phyloP scores from a whole-genome alignment of 2,888 invertebrate species.

The Xanthostigma xanthostigma region DNA sequence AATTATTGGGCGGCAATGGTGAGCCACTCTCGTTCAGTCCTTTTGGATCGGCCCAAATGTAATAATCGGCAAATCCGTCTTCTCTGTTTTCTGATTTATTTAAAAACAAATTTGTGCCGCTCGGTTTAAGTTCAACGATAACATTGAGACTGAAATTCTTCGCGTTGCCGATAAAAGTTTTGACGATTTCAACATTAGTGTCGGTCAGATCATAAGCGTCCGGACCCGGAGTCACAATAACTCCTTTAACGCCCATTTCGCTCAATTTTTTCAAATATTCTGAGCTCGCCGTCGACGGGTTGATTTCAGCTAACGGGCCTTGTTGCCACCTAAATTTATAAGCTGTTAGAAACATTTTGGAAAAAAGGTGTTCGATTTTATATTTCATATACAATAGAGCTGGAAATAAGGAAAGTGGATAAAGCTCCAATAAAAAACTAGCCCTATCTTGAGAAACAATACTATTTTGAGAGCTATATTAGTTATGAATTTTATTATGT shows the following conservation, averaged over 20 bases:
- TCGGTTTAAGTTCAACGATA: conserved; percentile 61
- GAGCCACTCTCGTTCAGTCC: conserved; percentile 22
- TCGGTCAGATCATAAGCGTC: conserved; percentile 47
- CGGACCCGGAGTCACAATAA: conserved; percentile 48
- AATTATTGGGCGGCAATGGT: conserved; percentile 48
- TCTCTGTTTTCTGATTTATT: conserved; percentile 40
- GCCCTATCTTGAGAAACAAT: too few species aligned
- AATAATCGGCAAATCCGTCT: conserved; percentile 52
- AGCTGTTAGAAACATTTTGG: background rate
- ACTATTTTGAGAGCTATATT: background rate
- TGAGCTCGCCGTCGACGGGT: conserved; percentile 24
- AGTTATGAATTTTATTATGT: too few species aligned
- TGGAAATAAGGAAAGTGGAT: too few species aligned
- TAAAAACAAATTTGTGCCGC: conserved; percentile 63
- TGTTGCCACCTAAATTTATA: conserved; percentile 47
- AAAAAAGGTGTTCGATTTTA: too few species aligned
- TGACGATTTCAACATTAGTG: conserved; percentile 29
- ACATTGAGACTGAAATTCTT: conserved; percentile 40
- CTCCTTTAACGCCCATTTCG: conserved; percentile 38
- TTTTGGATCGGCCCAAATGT: conserved; percentile 52
- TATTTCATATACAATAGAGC: too few species aligned
- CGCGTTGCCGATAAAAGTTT: conserved; percentile 29
- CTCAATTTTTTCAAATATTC: conserved; percentile 23
- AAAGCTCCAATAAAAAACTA: too few species aligned
- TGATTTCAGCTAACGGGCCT: conserved; percentile 56